Percentiles rank a stretch among this genome's conserved stretches.
Evolutionary conservation across 2,797 vertebrate genomes (phyloP).

Genomic region (Apodemus agrarius): DNA sequence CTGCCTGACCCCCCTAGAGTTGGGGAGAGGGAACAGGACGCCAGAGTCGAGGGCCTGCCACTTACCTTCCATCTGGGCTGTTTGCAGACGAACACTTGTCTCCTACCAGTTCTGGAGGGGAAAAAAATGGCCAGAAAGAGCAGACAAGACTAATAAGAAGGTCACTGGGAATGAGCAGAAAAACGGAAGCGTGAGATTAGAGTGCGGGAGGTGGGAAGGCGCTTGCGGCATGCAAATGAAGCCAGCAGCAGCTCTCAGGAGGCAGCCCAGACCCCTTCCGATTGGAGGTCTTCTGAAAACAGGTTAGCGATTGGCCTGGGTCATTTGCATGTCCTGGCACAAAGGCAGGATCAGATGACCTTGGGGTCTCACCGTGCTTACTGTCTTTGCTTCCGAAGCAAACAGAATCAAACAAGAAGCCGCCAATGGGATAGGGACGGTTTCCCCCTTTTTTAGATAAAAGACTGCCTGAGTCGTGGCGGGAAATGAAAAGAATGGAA

Average conservation of each 20-base stretch:
- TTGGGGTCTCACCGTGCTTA: background rate
- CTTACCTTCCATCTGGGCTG: slow-evolving; percentile 16
- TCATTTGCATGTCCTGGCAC: slow-evolving; percentile 44
- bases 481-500: background rate
- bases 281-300: slow-evolving; percentile 65
- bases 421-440: background rate
- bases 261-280: background rate
- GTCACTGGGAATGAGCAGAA: background rate
- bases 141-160: slow-evolving; percentile 33
- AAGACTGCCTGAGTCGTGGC: background rate
- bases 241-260: background rate
- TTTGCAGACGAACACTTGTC: background rate
- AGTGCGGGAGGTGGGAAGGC: background rate
- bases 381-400: background rate
- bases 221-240: background rate
- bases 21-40: background rate
- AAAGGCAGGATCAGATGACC: slow-evolving; percentile 37
- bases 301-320: slow-evolving; percentile 57
- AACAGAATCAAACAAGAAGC: slow-evolving; percentile 3
- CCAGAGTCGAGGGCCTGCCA: background rate
- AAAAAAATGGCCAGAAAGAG: background rate
- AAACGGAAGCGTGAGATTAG: slow-evolving; percentile 56
- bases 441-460: background rate
- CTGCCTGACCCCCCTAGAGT: background rate
- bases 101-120: background rate